Percentiles rank a stretch among this genome's conserved stretches.
Evolutionary conservation across 2,888 invertebrate species (phyloP).

Genomic region (Aelia acuminata): DNA sequence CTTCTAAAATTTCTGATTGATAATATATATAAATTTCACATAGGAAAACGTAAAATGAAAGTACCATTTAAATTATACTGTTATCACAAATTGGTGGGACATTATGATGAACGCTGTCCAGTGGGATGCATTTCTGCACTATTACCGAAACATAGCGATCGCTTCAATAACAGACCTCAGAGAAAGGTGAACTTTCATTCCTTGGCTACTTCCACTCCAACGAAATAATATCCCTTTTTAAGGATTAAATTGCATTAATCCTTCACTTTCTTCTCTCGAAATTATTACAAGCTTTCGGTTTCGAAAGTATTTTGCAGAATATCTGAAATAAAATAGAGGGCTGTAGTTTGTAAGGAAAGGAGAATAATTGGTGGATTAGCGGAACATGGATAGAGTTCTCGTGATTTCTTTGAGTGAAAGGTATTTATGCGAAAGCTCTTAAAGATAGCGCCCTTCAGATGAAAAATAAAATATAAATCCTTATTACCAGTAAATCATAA

Average conservation of each 20-base stretch:
- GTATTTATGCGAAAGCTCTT: neutral
- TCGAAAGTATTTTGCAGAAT: conserved; percentile 20
- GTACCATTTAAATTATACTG: neutral
- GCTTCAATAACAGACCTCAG: neutral
- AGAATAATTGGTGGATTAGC: conserved; percentile 5
- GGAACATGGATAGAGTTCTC: neutral
- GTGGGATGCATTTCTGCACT: neutral
- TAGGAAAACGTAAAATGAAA: neutral
- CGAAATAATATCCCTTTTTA: conserved; percentile 11
- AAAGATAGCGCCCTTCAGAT: neutral
- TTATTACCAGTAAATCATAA: no score
- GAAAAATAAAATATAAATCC: neutral
- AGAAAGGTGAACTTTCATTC: conserved; percentile 7
- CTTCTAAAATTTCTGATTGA: neutral
- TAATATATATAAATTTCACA: neutral
- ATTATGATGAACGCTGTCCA: neutral
- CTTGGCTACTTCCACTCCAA: neutral
- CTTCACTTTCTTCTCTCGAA: conserved; percentile 7
- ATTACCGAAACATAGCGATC: neutral
- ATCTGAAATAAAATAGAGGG: neutral
- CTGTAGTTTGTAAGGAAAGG: neutral
- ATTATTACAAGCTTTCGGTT: conserved; percentile 9
- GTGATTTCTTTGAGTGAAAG: neutral
- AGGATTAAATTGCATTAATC: conserved; percentile 27
- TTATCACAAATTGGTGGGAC: neutral